Evolutionary conservation across 2,888 invertebrate genomes (phyloP), one percentile per base, ranked within the genome.

Genomic region (Orchesella flavescens): DNA sequence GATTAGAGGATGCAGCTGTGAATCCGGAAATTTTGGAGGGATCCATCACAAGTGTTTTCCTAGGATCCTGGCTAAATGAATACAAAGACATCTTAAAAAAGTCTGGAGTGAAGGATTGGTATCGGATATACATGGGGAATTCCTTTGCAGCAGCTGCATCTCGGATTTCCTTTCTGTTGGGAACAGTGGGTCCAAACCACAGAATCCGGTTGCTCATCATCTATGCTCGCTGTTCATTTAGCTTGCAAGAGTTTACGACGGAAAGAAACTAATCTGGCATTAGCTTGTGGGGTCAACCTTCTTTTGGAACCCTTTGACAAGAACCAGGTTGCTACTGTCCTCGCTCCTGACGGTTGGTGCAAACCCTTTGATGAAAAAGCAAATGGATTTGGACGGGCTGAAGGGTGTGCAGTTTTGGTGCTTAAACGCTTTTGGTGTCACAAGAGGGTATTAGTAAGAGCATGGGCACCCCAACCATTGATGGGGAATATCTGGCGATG

Each of bases 361-460:
- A 66, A 68, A 43, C 24, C 57, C 23, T 76, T 76, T 17, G 76
- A 76, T 21, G 66, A 49, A 10, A 71, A 86, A 2, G 76, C 76
- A 1, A 57, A 76, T 57, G 76, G 76, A 9, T 76, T 68, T 66
- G 76, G 17, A 21, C 10, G 76, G 3, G 66, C 55, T 43, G 76
- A 76, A 21, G 76, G 76, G 15, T 49, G 53, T 66, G 76, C 66
- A 10, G 76, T 76, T 24, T 43, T 76, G 21, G 43, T 76, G 0
- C 19, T 76, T 4, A 76, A 76, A 24, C 19, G 68, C n/a, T 55
- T 44, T 1, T 76, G 66, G 15, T n/a, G 23, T 1, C 77, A 3
- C 77, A 77, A 46, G 77, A 77, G 34, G 77, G 77, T 15, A 46
- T 68, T 7, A 57, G 59, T 15, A 17, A 34, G n/a, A 69, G 68